Conservation (phyloP, 2,113 vertebrate species). For the Delphinus delphis region DNA sequence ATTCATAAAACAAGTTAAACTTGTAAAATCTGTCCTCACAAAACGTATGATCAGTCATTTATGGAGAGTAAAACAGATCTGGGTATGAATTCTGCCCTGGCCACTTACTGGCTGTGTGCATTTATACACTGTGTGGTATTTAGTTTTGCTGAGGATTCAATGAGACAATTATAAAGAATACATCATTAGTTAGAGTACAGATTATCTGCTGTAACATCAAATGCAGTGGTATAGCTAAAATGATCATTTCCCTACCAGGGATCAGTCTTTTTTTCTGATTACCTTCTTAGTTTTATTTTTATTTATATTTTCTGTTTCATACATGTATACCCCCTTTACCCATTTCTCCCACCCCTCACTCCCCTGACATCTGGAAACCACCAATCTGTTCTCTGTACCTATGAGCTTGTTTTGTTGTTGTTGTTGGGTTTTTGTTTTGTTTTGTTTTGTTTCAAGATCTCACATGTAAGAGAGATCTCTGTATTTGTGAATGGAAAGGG, state of each 20-base stretch:
- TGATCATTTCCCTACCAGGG: not conserved
- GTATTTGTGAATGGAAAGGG: not conserved
- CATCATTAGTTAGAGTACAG: not conserved
- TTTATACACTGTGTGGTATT: not conserved
- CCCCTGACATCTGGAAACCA: not conserved
- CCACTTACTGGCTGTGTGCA: not conserved
- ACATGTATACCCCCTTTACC: not conserved
- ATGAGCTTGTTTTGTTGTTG: not conserved
- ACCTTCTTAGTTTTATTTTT: not conserved
- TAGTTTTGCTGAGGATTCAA: not conserved
- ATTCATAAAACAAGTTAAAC: not conserved
- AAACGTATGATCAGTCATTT: not conserved
- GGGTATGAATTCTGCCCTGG: not conserved
- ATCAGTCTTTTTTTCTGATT: not conserved
- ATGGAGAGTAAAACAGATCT: not conserved
- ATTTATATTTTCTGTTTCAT: not conserved
- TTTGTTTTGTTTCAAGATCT: not conserved
- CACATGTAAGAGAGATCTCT: not conserved
- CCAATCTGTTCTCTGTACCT: not conserved
- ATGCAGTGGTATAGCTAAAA: not conserved
- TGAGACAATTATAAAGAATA: not conserved
- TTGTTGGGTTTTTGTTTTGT: not conserved
- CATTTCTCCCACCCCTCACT: not conserved
- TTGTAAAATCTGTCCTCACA: not conserved
- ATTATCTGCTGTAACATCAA: not conserved